Evolutionary conservation across 2,113 vertebrate genomes (phyloP), one percentile per base, ranked within the genome.

Genomic region (Xyrauchen texanus): DNA sequence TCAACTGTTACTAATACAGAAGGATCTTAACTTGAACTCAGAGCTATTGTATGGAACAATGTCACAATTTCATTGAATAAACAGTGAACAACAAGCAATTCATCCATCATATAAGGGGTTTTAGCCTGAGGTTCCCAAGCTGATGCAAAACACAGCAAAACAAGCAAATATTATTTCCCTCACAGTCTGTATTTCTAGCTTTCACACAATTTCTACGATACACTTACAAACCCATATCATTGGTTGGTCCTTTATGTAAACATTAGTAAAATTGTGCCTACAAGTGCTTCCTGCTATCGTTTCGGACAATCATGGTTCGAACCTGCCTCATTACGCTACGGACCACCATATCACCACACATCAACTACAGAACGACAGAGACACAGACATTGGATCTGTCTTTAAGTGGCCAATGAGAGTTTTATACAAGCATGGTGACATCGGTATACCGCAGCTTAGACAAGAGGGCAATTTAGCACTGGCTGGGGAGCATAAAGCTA

Each of bases 401-500:
- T 46, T 77, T 60, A 68, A 76, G 63, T 70, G 61, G 52, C 58
- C 53, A 81, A 13, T 68, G 70, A 78, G 81, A 74, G 74, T 42
- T 81, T 67, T 73, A 63, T 69, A 79, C 77, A 84, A 78, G 67
- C 52, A 49, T 70, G 21, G 77, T 82, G 79, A 82, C 11, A 83
- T 57, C 67, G 52, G 15, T 58, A 76, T 16, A 81, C 53, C 73
- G 70, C 65, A 21, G 47, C 68, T 58, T 77, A 53, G 63, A 70
- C 55, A 46, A 63, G 67, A 52, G 69, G 77, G 68, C 68, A 51
- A 67, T 73, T 53, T n/a, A 76, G 67, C 71, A 45, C 68, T 71
- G 69, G 44, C 55, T 68, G 16, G 44, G 60, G 55, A 71, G 44
- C 11, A 72, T 21, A 65, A 52, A 64, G 76, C 45, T 53, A 55